Evolutionary conservation across 2,797 vertebrate species (phyloP), one percentile per base, ranked within the genome.

Genomic region (Acrossocheilus fasciatus): DNA sequence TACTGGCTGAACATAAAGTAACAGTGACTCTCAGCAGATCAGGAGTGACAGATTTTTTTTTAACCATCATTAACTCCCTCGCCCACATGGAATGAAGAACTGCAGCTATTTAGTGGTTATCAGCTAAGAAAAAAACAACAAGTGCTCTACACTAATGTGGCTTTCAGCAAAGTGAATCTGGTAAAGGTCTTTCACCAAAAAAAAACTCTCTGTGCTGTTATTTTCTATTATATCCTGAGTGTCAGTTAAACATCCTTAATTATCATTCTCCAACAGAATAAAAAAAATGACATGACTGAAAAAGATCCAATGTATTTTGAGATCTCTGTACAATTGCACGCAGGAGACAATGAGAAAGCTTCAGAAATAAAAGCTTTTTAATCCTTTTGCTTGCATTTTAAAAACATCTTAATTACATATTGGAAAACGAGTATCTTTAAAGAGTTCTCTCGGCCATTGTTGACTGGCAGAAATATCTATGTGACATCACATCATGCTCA

Each of bases 141-240:
- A 64, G 6, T 66, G 43, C 41, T 75, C 18, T 45, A 30, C 52
- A 34, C 39, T 41, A 74, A 74, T 2, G 4, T 73, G 20, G 57
- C 43, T 45, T 81, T 86, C 68, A 79, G 72, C 14, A 87, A 92
- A 76, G 45, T 26, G 92, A 94, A 94, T 95, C 92, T 93, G 92
- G 92, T 90, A 95, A 91, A 92, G 93, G 43, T 62, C 34, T 83
- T 87, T 57, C 52, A 54, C 72, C 74, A 69, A 74, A 92, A 92
- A 74, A 93, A 59, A 84, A 94, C 92, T 92, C 94, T 93, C 94
- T 89, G 88, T 92, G 54, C 52, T 89, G 72, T 77, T 80, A 86
- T 59, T 90, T 85, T 90, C 91, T 95, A 95, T 96, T 96, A 96
- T 96, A 97, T 98, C 98, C 98, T 98, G 98, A 99, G 98, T 95